Percentiles rank a stretch among this genome's conserved stretches.
These are phyloP conservation scores for Thalassarche chlororhynchos DNA, from an alignment of 2,113 vertebrate genomes.

Conservation along the genomic window DNA sequence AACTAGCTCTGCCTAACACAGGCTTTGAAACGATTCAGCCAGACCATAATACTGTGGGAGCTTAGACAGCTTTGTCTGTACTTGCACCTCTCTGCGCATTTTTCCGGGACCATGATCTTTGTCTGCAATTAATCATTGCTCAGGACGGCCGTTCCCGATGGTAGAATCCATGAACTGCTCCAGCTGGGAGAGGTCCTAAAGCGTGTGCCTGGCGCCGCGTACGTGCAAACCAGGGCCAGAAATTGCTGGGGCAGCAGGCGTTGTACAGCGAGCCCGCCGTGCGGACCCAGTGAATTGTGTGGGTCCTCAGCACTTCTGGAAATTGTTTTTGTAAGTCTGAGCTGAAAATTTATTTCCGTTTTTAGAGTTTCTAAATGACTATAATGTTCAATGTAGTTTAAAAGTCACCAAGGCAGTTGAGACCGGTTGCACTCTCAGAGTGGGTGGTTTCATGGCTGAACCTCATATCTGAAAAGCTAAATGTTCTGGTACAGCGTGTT, in stretches of 20 bases:
- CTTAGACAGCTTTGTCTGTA: slow-evolving; percentile 51
- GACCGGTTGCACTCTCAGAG: slow-evolving; percentile 5
- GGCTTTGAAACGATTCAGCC: slow-evolving; percentile 24
- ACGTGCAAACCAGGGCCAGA: slow-evolving; percentile 32
- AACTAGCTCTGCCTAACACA: not conserved
- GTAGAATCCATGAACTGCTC: slow-evolving; percentile 11
- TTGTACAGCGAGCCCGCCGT: not conserved
- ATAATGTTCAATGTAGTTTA: not conserved
- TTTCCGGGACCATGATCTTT: slow-evolving; percentile 49
- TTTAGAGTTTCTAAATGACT: slow-evolving; percentile 56
- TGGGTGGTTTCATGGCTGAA: slow-evolving; percentile 54
- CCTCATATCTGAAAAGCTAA: slow-evolving; percentile 20
- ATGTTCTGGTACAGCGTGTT: slow-evolving; percentile 34
- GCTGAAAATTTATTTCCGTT: not conserved
- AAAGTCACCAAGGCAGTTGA: slow-evolving; percentile 37
- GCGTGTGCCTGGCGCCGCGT: not conserved
- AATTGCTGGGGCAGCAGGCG: slow-evolving; percentile 37
- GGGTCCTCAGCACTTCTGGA: slow-evolving; percentile 47
- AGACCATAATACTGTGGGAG: slow-evolving; percentile 58
- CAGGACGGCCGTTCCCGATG: slow-evolving; percentile 21
- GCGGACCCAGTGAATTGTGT: not conserved
- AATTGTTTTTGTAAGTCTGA: slow-evolving; percentile 46
- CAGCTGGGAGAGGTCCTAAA: slow-evolving; percentile 34
- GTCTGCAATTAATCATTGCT: slow-evolving; percentile 45
- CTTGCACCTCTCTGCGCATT: slow-evolving; percentile 28